phyloP scores from a whole-genome alignment of 2,888 invertebrate species.

The Rotaria socialis region DNA sequence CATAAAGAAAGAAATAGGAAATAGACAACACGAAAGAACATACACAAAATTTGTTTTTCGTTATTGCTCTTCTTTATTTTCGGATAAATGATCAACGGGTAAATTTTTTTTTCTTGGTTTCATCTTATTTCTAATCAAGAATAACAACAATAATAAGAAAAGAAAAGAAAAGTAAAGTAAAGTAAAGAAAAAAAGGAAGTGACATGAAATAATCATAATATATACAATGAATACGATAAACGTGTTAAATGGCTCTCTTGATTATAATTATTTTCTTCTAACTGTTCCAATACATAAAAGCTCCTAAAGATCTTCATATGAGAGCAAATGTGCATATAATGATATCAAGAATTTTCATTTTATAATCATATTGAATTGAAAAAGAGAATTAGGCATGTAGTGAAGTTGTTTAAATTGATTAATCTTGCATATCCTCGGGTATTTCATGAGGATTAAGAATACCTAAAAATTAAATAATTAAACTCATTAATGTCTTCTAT shows the following conservation, averaged over 20 bases:
- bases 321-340: not conserved
- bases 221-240: not conserved
- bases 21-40: not conserved
- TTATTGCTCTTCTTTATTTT: not conserved
- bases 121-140: not conserved
- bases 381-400: not conserved
- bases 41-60: not conserved
- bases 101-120: not conserved
- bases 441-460: conserved; percentile 90
- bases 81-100: not conserved
- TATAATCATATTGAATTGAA: not conserved
- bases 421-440: conserved; percentile 88
- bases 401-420: conserved; percentile 35
- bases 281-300: not conserved
- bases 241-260: not conserved
- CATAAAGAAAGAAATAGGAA: not conserved
- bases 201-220: conserved; percentile 5
- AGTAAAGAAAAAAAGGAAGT: too few species aligned
- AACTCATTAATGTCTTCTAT: not conserved
- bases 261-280: not conserved
- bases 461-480: conserved; percentile 64
- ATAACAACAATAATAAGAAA: not conserved
- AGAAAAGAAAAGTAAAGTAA: too few species aligned
- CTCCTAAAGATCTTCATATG: not conserved
- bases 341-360: too few species aligned